Evolutionary conservation across 2,888 invertebrate genomes (phyloP).

Genomic region (Catocala nupta): DNA sequence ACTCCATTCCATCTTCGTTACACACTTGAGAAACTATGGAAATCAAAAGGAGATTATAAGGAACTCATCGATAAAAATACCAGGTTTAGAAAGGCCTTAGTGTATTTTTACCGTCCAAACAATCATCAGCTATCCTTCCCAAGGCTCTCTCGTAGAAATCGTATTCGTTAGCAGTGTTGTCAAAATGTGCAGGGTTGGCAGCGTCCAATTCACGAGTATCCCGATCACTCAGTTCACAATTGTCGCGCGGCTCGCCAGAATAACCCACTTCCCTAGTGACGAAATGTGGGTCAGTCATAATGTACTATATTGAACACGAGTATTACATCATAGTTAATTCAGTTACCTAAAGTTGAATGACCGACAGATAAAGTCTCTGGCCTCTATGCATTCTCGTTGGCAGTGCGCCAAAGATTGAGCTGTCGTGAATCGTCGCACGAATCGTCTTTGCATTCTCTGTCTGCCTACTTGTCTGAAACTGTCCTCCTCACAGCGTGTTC

Average conservation of each 20-base stretch:
- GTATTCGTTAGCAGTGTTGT: conserved; percentile 92
- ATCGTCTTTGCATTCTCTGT: conserved; percentile 93
- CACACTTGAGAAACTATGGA: conserved; percentile 94
- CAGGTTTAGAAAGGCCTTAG: neutral
- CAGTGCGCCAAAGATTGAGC: conserved; percentile 93
- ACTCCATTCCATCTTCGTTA: conserved; percentile 98
- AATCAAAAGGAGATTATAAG: conserved; percentile 6
- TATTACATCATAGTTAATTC: conserved; percentile 34
- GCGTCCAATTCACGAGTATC: conserved; percentile 94
- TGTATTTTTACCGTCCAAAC: conserved; percentile 91
- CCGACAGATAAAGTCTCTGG: conserved; percentile 93
- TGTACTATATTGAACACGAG: conserved; percentile 25
- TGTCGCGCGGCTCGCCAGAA: conserved; percentile 90
- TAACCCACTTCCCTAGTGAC: conserved; percentile 87
- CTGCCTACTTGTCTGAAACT: conserved; percentile 94
- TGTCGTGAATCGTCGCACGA: conserved; percentile 91
- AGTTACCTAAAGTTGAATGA: conserved; percentile 94
- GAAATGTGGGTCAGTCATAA: conserved; percentile 33
- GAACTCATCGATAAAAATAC: neutral
- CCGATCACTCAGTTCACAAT: conserved; percentile 96
- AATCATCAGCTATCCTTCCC: conserved; percentile 92
- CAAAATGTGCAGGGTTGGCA: conserved; percentile 94
- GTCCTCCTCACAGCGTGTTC: conserved; percentile 93
- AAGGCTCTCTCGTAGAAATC: conserved; percentile 94
- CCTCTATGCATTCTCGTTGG: conserved; percentile 94